A percentile compares a stretch with the other conserved stretches of the same genome.
Evolutionary conservation across 2,797 vertebrate genomes (phyloP).

Genomic region (Scyliorhinus canicula): DNA sequence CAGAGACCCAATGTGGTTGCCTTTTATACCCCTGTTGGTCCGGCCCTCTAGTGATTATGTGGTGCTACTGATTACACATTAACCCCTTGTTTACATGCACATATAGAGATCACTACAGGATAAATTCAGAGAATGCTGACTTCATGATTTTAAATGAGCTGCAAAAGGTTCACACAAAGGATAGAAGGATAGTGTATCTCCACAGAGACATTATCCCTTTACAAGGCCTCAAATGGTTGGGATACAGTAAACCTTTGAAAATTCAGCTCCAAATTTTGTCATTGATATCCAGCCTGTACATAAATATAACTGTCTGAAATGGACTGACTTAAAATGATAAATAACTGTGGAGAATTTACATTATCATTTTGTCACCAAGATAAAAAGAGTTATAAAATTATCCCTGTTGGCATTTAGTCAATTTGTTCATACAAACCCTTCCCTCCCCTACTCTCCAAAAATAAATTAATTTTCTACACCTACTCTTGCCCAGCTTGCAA

Average conservation of each 20-base stretch:
- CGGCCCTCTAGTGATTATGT: too few relatives aligned
- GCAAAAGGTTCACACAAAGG: slow-evolving; percentile 34
- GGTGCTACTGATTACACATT: too few relatives aligned
- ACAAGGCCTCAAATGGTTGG: slow-evolving; percentile 17
- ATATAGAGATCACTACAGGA: too few relatives aligned
- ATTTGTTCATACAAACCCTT: neutral
- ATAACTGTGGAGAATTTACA: neutral
- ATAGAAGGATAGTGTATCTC: slow-evolving; percentile 37
- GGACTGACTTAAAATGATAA: neutral
- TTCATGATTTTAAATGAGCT: slow-evolving; percentile 31
- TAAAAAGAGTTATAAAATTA: neutral
- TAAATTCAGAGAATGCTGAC: slow-evolving; percentile 10
- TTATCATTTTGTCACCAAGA: neutral
- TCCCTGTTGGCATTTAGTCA: neutral
- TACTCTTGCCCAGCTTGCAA: neutral
- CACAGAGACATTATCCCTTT: slow-evolving; percentile 33
- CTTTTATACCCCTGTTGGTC: too few relatives aligned
- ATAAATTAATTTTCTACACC: neutral
- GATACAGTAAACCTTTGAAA: slow-evolving; percentile 20
- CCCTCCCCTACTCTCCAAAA: neutral
- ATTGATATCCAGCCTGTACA: neutral
- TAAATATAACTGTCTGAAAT: neutral
- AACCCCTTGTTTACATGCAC: too few relatives aligned
- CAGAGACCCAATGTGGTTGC: too few relatives aligned
- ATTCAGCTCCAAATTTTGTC: slow-evolving; percentile 8